These are phyloP conservation scores for Macrophya alboannulata DNA, from an alignment of 2,888 invertebrate species.

Conservation along the genomic window DNA sequence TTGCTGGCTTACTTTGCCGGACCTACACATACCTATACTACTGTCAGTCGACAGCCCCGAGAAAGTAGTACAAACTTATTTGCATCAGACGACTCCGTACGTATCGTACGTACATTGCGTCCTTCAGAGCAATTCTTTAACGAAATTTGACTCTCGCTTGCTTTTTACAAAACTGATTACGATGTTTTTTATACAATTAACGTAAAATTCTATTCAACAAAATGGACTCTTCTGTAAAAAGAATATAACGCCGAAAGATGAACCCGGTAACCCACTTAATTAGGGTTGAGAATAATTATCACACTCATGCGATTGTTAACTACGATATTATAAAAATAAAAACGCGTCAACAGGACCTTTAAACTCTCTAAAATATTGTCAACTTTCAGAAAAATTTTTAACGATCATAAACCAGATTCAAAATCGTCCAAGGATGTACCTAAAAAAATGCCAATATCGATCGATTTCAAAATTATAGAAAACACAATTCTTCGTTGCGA, in stretches of 20 bases:
- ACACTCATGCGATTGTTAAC: background rate
- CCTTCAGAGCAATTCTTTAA: slow-evolving; percentile 17
- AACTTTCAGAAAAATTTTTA: background rate
- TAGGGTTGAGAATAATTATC: background rate
- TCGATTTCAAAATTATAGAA: background rate
- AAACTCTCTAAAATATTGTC: background rate
- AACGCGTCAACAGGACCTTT: no score
- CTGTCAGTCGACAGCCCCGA: slow-evolving; percentile 41
- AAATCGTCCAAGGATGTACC: background rate
- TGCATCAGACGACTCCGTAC: slow-evolving; percentile 42
- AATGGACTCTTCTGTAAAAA: background rate
- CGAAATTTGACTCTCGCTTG: background rate
- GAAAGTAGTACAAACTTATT: slow-evolving; percentile 54
- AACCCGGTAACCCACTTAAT: background rate
- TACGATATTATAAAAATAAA: no score
- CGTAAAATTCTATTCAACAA: background rate
- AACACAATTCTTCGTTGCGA: no score
- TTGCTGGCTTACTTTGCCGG: slow-evolving; percentile 56
- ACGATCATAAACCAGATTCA: background rate
- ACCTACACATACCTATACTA: slow-evolving; percentile 46
- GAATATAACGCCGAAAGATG: background rate
- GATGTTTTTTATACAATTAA: background rate
- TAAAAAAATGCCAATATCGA: background rate
- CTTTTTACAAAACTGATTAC: background rate
- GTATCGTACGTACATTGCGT: background rate